Percentiles rank a stretch among this genome's conserved stretches.
Evolutionary conservation across 2,888 invertebrate species (phyloP).

Genomic region (Meiosimyza decipiens): DNA sequence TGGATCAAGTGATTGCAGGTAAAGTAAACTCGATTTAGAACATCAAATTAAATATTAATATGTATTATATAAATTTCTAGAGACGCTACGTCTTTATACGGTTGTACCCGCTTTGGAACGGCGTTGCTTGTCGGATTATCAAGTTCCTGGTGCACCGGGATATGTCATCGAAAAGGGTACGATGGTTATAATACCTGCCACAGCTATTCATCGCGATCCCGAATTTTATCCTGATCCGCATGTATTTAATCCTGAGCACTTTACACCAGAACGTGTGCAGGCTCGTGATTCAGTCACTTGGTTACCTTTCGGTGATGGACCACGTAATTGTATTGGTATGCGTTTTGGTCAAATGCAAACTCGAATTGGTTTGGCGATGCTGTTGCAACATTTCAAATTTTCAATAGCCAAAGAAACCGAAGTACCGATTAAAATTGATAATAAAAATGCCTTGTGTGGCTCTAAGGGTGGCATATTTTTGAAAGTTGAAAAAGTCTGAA

Average conservation of each 20-base stretch:
- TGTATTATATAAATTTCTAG: slow-evolving; percentile 53
- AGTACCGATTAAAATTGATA: slow-evolving; percentile 49
- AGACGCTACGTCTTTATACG: slow-evolving; percentile 71
- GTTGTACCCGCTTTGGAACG: slow-evolving; percentile 69
- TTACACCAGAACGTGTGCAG: slow-evolving; percentile 69
- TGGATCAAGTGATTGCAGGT: slow-evolving; percentile 60
- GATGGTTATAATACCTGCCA: slow-evolving; percentile 53
- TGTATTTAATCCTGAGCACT: slow-evolving; percentile 73
- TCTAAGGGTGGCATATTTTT: slow-evolving; percentile 48
- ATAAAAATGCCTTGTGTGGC: slow-evolving; percentile 44
- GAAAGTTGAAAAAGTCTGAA: slow-evolving; percentile 33
- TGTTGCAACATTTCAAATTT: slow-evolving; percentile 55
- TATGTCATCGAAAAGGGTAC: slow-evolving; percentile 67
- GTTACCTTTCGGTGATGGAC: slow-evolving; percentile 62
- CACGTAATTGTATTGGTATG: slow-evolving; percentile 60
- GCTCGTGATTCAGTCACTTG: slow-evolving; percentile 65
- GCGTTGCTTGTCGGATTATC: slow-evolving; percentile 68
- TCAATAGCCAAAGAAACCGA: slow-evolving; percentile 49
- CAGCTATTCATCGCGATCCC: slow-evolving; percentile 71
- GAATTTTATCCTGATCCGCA: slow-evolving; percentile 69
- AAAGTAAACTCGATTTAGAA: slow-evolving; percentile 30
- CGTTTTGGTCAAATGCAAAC: slow-evolving; percentile 62
- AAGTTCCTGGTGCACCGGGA: slow-evolving; percentile 68
- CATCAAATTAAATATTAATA: slow-evolving; percentile 22
- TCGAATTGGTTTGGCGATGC: slow-evolving; percentile 53